These are phyloP conservation scores for Drosophila erecta DNA, from an alignment of 1,140 invertebrate genomes.

Conservation along the genomic window DNA sequence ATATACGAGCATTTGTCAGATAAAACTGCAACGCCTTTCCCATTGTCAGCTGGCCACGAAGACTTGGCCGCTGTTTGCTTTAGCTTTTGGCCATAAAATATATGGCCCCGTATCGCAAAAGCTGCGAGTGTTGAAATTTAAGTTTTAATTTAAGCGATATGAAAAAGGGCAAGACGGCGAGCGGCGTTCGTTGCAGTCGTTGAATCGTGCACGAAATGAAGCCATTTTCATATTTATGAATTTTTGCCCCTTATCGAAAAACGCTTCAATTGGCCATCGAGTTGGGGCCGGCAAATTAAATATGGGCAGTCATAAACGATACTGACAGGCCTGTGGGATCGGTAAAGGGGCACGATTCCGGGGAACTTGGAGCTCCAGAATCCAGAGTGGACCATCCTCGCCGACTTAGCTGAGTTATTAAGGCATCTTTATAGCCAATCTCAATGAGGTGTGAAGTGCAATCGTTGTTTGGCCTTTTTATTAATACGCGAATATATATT, in stretches of 20 bases:
- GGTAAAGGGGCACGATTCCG: neutral
- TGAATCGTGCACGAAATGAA: slow-evolving; percentile 64
- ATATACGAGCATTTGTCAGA: slow-evolving; percentile 81
- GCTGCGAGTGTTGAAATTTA: slow-evolving; percentile 78
- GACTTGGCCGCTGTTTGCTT: slow-evolving; percentile 33
- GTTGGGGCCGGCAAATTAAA: slow-evolving; percentile 66
- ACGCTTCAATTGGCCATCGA: slow-evolving; percentile 77
- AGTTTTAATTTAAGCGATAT: slow-evolving; percentile 82
- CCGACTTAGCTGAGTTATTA: slow-evolving; percentile 81
- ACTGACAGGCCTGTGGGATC: slow-evolving; percentile 59
- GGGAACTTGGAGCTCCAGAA: neutral
- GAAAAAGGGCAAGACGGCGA: slow-evolving; percentile 53
- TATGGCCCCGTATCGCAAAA: slow-evolving; percentile 63
- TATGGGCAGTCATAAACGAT: slow-evolving; percentile 82
- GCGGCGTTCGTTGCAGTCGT: slow-evolving; percentile 13
- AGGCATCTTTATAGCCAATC: slow-evolving; percentile 84
- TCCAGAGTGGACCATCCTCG: slow-evolving; percentile 14
- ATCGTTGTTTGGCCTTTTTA: slow-evolving; percentile 78
- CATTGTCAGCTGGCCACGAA: slow-evolving; percentile 70
- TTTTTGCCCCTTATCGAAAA: slow-evolving; percentile 78
- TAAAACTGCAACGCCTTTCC: slow-evolving; percentile 77
- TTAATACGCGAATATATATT: slow-evolving; percentile 78
- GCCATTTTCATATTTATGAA: slow-evolving; percentile 83
- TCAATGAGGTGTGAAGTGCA: slow-evolving; percentile 84
- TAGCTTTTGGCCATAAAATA: slow-evolving; percentile 64